Conservation (phyloP, 2,797 vertebrate genomes). For the Squalus acanthias region DNA sequence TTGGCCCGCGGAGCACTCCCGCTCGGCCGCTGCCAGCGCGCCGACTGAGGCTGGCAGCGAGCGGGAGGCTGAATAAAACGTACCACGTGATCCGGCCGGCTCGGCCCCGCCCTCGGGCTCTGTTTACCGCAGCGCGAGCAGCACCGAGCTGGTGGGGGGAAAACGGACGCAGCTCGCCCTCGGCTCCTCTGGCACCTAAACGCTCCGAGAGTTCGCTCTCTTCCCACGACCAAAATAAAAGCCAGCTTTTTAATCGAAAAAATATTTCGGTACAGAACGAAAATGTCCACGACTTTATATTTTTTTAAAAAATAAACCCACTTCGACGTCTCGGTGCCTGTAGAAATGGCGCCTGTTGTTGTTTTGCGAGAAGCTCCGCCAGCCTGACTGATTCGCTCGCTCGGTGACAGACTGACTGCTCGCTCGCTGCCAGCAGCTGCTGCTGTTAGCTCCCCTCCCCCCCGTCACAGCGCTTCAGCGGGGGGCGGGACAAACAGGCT, state of each 20-base stretch:
- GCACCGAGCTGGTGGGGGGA: background rate
- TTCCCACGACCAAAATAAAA: background rate
- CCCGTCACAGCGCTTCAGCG: background rate
- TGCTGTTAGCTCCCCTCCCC: background rate
- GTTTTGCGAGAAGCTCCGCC: background rate
- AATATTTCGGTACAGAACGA: background rate
- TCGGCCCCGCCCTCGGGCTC: background rate
- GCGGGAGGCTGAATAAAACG: background rate
- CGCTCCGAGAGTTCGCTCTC: background rate
- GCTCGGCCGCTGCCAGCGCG: no score
- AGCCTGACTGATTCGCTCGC: background rate
- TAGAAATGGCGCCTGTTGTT: background rate
- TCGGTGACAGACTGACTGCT: background rate
- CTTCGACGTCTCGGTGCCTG: background rate
- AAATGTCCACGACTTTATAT: background rate
- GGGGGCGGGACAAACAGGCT: background rate
- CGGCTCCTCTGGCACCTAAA: background rate
- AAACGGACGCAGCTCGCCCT: background rate
- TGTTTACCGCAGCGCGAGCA: background rate
- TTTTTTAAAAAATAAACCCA: background rate
- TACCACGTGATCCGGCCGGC: background rate
- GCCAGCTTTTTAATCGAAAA: background rate
- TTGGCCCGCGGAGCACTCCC: no score
- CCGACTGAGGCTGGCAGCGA: background rate
- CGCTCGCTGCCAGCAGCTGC: background rate